A percentile compares a stretch with the other conserved stretches of the same genome.
Conservation (phyloP, 2,888 invertebrate species). For the Escarpia spicata region DNA sequence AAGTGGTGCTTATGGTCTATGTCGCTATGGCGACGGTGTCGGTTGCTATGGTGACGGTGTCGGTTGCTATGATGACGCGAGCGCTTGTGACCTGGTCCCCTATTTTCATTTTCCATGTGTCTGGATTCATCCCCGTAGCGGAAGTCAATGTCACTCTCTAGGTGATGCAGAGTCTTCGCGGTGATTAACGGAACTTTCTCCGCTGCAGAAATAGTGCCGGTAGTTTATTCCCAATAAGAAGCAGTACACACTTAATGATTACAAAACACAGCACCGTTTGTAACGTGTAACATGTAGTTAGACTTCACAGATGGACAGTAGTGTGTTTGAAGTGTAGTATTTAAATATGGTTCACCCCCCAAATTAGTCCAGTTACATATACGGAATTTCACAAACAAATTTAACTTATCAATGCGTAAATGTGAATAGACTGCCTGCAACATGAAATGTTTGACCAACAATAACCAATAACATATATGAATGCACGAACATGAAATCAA, state of each 20-base stretch:
- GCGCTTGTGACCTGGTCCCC: background rate
- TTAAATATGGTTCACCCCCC: too few relatives aligned
- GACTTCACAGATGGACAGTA: too few relatives aligned
- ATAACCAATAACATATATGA: too few relatives aligned
- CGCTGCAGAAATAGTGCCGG: background rate
- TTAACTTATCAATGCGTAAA: background rate
- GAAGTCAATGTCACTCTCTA: background rate
- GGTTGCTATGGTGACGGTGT: background rate
- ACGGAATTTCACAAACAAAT: too few relatives aligned
- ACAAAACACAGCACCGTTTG: too few relatives aligned
- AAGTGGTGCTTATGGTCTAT: background rate
- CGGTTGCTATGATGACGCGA: background rate
- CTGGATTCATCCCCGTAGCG: background rate
- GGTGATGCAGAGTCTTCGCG: background rate
- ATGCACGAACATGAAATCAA: too few relatives aligned
- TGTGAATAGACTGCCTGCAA: background rate
- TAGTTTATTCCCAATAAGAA: too few relatives aligned
- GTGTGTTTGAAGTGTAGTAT: too few relatives aligned
- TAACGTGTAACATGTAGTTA: too few relatives aligned
- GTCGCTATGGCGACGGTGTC: background rate
- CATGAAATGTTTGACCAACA: too few relatives aligned
- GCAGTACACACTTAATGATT: too few relatives aligned
- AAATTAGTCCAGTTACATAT: too few relatives aligned
- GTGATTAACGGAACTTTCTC: constrained; percentile 10
- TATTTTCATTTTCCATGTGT: background rate